Conservation (phyloP, 2,888 invertebrate species). For the Acanthosepion pharaonis region DNA sequence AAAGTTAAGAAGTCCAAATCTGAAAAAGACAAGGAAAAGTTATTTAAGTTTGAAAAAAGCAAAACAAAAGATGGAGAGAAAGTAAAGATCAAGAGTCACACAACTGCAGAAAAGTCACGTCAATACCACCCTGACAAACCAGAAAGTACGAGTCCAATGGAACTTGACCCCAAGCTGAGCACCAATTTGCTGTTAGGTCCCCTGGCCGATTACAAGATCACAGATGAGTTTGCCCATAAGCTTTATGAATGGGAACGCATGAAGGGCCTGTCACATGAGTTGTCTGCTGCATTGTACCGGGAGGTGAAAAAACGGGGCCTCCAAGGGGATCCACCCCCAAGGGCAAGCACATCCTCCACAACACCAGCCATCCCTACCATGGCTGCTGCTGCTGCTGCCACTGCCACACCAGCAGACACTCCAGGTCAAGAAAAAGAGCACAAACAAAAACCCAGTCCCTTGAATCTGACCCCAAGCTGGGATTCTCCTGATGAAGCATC, state of each 20-base stretch:
- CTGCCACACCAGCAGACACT: slow-evolving; percentile 40
- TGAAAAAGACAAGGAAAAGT: slow-evolving; percentile 59
- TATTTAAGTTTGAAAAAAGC: slow-evolving; percentile 55
- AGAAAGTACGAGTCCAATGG: slow-evolving; percentile 80
- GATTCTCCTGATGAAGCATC: slow-evolving; percentile 66
- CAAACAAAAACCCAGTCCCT: slow-evolving; percentile 55
- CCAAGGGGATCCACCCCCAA: slow-evolving; percentile 45
- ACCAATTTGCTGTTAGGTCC: slow-evolving; percentile 81
- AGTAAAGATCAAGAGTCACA: slow-evolving; percentile 74
- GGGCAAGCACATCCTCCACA: slow-evolving; percentile 51
- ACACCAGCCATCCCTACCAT: slow-evolving; percentile 54
- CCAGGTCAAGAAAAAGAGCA: slow-evolving; percentile 24
- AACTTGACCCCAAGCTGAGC: slow-evolving; percentile 82
- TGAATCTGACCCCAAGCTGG: slow-evolving; percentile 63
- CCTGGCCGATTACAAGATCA: slow-evolving; percentile 78
- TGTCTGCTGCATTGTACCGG: slow-evolving; percentile 61
- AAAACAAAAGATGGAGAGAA: slow-evolving; percentile 78
- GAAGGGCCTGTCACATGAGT: slow-evolving; percentile 59
- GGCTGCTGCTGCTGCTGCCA: slow-evolving; percentile 46
- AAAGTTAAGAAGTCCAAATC: slow-evolving; percentile 63
- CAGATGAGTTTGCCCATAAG: slow-evolving; percentile 90
- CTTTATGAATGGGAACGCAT: slow-evolving; percentile 87
- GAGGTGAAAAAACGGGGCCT: slow-evolving; percentile 60
- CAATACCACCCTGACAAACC: slow-evolving; percentile 80
- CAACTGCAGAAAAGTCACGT: slow-evolving; percentile 77